phyloP scores from a whole-genome alignment of 2,797 vertebrate species.

The Schizothorax lantsangensis region DNA sequence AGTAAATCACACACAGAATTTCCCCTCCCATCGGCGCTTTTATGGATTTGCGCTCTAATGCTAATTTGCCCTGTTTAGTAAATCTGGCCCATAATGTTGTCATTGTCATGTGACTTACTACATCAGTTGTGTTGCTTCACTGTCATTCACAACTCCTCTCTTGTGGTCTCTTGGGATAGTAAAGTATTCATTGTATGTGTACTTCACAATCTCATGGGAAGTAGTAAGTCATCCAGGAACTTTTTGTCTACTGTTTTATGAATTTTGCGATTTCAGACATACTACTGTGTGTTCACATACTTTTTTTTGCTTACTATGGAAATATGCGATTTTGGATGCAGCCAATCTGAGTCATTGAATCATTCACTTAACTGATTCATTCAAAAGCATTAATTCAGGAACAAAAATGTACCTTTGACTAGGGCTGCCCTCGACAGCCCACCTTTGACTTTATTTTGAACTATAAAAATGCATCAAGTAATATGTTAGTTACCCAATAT shows the following conservation, averaged over 20 bases:
- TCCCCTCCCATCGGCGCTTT: background rate
- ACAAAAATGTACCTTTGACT: background rate
- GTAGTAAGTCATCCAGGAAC: background rate
- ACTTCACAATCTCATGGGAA: background rate
- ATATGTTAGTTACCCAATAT: background rate
- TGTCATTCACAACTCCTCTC: background rate
- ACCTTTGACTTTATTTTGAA: background rate
- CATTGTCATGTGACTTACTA: background rate
- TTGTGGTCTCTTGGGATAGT: background rate
- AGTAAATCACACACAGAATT: background rate
- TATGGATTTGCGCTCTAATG: background rate
- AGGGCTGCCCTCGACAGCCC: too few species aligned
- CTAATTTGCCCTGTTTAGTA: background rate
- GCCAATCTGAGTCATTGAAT: background rate
- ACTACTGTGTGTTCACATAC: too few species aligned
- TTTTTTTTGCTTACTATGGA: too few species aligned
- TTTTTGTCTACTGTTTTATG: background rate
- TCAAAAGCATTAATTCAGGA: background rate
- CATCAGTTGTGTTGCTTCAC: background rate
- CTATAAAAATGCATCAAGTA: background rate
- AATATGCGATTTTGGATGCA: background rate
- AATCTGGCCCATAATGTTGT: background rate
- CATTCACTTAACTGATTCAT: background rate
- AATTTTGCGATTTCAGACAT: background rate
- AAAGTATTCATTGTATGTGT: background rate